Base-by-base conservation (phyloP, 1,140 invertebrate genomes). In the Drosophila sechellia region DNA sequence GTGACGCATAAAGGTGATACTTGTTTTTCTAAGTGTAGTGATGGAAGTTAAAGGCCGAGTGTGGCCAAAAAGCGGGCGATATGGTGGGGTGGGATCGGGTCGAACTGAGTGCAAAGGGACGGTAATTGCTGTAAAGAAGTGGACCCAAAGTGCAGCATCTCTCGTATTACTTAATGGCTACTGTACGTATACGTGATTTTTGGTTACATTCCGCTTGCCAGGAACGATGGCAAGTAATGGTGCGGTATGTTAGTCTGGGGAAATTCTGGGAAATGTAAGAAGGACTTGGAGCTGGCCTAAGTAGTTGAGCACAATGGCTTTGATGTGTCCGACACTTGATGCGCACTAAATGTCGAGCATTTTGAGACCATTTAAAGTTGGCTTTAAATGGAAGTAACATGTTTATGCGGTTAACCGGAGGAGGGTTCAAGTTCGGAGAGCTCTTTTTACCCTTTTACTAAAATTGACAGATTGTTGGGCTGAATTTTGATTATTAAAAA, bases 111-210 rank as follows among this genome's bases (percentile, higher is more conserved):
- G 66, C 63, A 35, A 43, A 61, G 43, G 46, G 52, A 56, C 66
- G 72, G 63, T 72, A 64, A 79, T 77, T 77, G 75, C 77, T 66
- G 68, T 66, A 60, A 60, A 66, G 60, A 79, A 70, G 65, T 60
- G 63, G 69, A 56, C 61, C 71, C 64, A 50, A 69, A 77, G 77
- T 77, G 81, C 77, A 80, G 68, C 68, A 77, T 75, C 80, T 77
- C 69, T 81, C 58, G 65, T 81, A 81, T 81, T 84, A 83, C 81
- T 77, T 81, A 63, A 70, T 60, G 69, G 63, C 83, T 75, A 86
- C 79, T 87, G 85, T 79, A 65, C 83, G 83, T 76, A 75, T 87
- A 86, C 83, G 83, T 86, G 83, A 87, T 83, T 64, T 79, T 79
- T 79, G 75, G 73, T 76, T 57, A 77, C 73, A 61, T 77, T 70